phyloP scores from a whole-genome alignment of 2,888 invertebrate genomes.

The Leptopilina drosophilae region DNA sequence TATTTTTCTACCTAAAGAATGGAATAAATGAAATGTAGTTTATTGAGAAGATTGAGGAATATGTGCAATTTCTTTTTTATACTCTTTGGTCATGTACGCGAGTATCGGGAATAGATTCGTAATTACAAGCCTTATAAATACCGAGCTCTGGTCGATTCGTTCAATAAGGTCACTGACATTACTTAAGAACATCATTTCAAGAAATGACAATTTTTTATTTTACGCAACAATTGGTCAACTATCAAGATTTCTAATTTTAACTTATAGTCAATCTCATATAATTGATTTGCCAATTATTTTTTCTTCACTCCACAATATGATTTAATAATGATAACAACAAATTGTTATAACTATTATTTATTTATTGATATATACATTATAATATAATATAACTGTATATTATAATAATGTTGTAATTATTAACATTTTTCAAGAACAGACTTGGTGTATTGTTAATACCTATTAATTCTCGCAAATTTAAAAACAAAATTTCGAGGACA shows the following conservation, averaged over 20 bases:
- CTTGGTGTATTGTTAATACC: too few relatives aligned
- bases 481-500: too few relatives aligned
- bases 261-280: not conserved
- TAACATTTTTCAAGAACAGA: too few relatives aligned
- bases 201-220: slow-evolving; percentile 23
- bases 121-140: slow-evolving; percentile 42
- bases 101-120: slow-evolving; percentile 15
- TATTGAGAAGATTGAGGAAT: too few relatives aligned
- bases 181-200: slow-evolving; percentile 29
- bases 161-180: slow-evolving; percentile 52
- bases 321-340: not conserved
- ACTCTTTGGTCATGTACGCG: not conserved
- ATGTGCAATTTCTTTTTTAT: too few relatives aligned
- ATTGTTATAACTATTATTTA: too few relatives aligned
- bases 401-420: too few relatives aligned
- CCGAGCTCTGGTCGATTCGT: slow-evolving; percentile 23
- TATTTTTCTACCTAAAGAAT: too few relatives aligned
- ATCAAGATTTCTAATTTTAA: not conserved
- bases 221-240: slow-evolving; percentile 16
- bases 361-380: too few relatives aligned
- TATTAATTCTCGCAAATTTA: too few relatives aligned
- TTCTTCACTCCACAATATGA: not conserved
- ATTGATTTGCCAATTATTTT: not conserved
- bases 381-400: too few relatives aligned
- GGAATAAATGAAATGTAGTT: too few relatives aligned